phyloP scores from a whole-genome alignment of 2,113 vertebrate genomes.

The Dunckerocampus dactyliophorus region DNA sequence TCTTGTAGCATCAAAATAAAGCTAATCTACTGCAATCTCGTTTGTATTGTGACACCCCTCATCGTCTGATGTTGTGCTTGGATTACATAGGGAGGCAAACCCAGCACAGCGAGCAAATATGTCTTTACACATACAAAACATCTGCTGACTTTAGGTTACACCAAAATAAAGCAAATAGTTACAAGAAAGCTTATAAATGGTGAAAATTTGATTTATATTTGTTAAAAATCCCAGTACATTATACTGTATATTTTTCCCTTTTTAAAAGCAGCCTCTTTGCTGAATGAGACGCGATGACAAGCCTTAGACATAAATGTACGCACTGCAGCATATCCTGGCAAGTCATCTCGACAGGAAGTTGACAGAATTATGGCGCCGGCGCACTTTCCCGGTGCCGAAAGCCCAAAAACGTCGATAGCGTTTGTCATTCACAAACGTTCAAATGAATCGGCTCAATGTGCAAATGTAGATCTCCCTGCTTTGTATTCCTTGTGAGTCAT shows the following conservation, averaged over 20 bases:
- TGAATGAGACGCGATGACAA: slow-evolving; percentile 1
- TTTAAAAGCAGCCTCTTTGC: background rate
- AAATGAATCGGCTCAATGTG: background rate
- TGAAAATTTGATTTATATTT: background rate
- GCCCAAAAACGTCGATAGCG: background rate
- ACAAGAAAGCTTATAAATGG: background rate
- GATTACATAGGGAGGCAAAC: too few relatives aligned
- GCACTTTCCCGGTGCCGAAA: too few relatives aligned
- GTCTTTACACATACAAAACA: too few relatives aligned
- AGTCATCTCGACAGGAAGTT: background rate
- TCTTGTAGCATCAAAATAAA: too few relatives aligned
- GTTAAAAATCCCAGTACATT: too few relatives aligned
- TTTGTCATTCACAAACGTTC: slow-evolving; percentile 1
- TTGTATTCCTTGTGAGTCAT: background rate
- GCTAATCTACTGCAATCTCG: too few relatives aligned
- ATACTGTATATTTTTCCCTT: background rate
- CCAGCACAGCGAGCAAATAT: too few relatives aligned
- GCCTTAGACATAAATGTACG: background rate
- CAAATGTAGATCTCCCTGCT: background rate
- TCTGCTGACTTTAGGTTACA: too few relatives aligned
- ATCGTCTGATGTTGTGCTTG: too few relatives aligned
- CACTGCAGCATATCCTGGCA: background rate
- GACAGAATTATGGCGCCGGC: background rate
- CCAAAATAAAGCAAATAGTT: too few relatives aligned
- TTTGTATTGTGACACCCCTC: too few relatives aligned